These are phyloP conservation scores for Maniola hyperantus DNA, from an alignment of 2,888 invertebrate species.

Conservation along the genomic window DNA sequence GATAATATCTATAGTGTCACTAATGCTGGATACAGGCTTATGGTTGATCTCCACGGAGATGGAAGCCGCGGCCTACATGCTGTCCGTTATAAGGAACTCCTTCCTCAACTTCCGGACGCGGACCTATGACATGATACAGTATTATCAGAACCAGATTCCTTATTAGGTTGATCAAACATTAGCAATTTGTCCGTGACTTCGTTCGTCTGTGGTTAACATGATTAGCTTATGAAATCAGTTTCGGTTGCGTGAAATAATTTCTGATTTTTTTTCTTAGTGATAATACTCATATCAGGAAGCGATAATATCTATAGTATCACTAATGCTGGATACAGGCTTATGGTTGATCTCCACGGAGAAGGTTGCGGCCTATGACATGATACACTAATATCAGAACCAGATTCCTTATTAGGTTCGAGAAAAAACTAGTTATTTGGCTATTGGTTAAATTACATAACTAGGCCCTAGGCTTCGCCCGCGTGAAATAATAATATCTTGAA, in stretches of 20 bases:
- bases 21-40: constrained; percentile 99
- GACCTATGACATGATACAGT: constrained; percentile 99
- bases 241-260: too few relatives aligned
- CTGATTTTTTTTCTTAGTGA: too few relatives aligned
- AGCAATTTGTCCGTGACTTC: too few relatives aligned
- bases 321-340: constrained; percentile 99
- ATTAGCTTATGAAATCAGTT: too few relatives aligned
- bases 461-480: too few relatives aligned
- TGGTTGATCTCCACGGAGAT: constrained; percentile 95
- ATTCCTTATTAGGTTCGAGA: constrained; percentile 84
- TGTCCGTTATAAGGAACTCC: constrained; percentile 95
- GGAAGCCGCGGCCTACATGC: constrained; percentile 97
- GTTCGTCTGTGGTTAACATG: too few relatives aligned
- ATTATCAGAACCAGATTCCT: constrained; percentile 99
- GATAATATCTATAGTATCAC: constrained; percentile 97
- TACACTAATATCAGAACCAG: constrained; percentile 99
- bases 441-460: too few relatives aligned
- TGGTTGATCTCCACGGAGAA: constrained; percentile 95
- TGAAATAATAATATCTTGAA: too few relatives aligned
- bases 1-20: constrained; percentile 97
- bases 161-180: constrained; percentile 82
- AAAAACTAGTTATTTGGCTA: too few relatives aligned
- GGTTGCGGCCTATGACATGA: constrained; percentile 94
- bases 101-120: constrained; percentile 97
- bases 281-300: constrained; percentile 86